These are phyloP conservation scores for Trogon melanurus DNA, from an alignment of 2,113 vertebrate species.

Conservation along the genomic window DNA sequence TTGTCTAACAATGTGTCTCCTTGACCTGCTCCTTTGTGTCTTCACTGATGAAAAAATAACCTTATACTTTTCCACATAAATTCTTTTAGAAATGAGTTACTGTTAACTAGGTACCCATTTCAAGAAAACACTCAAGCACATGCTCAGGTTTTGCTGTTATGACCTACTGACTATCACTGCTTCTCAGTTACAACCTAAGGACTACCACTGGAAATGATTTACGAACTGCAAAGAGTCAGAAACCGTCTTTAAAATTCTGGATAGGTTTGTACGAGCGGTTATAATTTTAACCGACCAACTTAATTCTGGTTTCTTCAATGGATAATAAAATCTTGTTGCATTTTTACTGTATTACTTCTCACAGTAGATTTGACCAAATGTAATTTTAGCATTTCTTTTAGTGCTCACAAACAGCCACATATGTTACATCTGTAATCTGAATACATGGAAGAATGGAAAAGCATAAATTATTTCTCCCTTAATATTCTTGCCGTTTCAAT, in stretches of 20 bases:
- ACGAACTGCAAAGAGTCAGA: background rate
- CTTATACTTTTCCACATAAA: background rate
- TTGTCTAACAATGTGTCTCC: background rate
- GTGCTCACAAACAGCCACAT: background rate
- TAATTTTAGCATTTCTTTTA: background rate
- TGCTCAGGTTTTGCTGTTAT: background rate
- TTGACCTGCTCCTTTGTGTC: background rate
- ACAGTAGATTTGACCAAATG: background rate
- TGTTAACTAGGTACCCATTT: background rate
- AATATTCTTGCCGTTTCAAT: background rate
- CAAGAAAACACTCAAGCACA: background rate
- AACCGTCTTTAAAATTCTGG: background rate
- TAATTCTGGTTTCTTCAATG: background rate
- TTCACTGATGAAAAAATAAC: background rate
- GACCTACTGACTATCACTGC: background rate
- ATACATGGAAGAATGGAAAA: background rate
- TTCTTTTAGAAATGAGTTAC: background rate
- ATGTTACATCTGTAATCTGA: background rate
- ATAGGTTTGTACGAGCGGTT: background rate
- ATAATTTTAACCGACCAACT: background rate
- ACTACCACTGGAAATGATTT: background rate
- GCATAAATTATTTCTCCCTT: background rate
- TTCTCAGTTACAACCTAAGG: background rate
- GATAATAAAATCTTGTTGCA: background rate
- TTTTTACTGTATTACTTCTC: background rate